Conservation (phyloP, 2,888 invertebrate genomes). For the Melitaea athalia region DNA sequence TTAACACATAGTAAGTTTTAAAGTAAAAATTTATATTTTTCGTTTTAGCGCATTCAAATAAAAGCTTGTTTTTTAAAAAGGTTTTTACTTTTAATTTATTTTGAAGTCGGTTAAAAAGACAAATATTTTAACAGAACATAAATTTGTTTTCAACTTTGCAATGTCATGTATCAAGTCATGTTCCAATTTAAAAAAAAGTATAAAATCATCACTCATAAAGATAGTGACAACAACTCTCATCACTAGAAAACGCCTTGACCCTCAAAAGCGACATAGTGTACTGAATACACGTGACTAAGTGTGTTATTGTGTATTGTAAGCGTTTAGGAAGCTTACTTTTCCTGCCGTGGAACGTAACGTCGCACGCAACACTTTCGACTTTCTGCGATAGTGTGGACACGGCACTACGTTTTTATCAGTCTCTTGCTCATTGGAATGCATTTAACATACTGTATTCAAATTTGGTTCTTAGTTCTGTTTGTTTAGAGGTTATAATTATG, state of each 20-base stretch:
- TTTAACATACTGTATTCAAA: slow-evolving; percentile 34
- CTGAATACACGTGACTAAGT: slow-evolving; percentile 32
- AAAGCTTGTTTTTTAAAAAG: no score
- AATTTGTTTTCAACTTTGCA: no score
- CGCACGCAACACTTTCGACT: slow-evolving; percentile 76
- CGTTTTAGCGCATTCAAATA: no score
- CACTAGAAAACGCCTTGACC: slow-evolving; percentile 25
- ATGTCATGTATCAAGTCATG: no score
- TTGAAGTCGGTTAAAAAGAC: no score
- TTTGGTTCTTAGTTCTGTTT: background rate
- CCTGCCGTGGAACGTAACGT: slow-evolving; percentile 62
- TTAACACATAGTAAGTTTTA: no score
- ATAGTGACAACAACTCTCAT: background rate
- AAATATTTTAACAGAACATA: no score
- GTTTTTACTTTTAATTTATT: no score
- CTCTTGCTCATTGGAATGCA: slow-evolving; percentile 39
- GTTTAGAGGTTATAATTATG: background rate
- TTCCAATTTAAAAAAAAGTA: no score
- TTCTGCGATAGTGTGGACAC: slow-evolving; percentile 49
- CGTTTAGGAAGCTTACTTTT: slow-evolving; percentile 75
- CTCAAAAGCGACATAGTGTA: slow-evolving; percentile 30
- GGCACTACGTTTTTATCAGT: slow-evolving; percentile 39
- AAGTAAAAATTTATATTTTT: no score
- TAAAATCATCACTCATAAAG: background rate
- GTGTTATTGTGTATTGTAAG: slow-evolving; percentile 41